phyloP scores from a whole-genome alignment of 2,113 vertebrate genomes.

The Stegastes partitus region DNA sequence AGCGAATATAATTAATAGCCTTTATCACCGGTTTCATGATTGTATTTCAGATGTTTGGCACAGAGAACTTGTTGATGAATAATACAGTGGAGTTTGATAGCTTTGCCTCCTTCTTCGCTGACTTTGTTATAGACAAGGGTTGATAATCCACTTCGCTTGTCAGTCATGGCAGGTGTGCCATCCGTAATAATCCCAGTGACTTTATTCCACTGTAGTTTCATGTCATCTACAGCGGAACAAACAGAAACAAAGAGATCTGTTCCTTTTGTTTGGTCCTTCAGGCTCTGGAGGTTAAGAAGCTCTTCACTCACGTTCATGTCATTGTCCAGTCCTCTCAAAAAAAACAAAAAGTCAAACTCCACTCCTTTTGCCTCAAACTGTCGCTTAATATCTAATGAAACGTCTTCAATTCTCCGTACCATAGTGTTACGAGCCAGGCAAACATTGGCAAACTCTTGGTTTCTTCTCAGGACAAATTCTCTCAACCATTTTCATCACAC shows the following conservation, averaged over 20 bases:
- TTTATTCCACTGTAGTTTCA: no score
- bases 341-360: conserved; percentile 1
- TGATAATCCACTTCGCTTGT: conserved; percentile 51
- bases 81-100: no score
- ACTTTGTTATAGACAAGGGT: conserved; percentile 31
- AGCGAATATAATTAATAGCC: conserved; percentile 39
- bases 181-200: no score
- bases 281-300: conserved; percentile 16
- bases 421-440: conserved; percentile 10
- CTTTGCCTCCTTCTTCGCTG: no score
- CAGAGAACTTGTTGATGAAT: no score
- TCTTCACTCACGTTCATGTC: conserved; percentile 9
- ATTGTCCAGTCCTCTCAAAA: conserved; percentile 6
- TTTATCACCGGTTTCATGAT: no score
- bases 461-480: conserved; percentile 46
- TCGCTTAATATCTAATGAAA: conserved; percentile 51
- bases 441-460: conserved; percentile 51
- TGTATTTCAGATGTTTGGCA: no score
- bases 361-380: conserved; percentile 22
- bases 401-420: background rate
- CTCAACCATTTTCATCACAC: conserved; percentile 55
- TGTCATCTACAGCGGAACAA: no score
- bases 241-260: background rate
- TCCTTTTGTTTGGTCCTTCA: background rate
- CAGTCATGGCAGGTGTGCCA: no score